Evolutionary conservation across 2,888 invertebrate genomes (phyloP), one percentile per base, ranked within the genome.

Genomic region (Bembecia ichneumoniformis): DNA sequence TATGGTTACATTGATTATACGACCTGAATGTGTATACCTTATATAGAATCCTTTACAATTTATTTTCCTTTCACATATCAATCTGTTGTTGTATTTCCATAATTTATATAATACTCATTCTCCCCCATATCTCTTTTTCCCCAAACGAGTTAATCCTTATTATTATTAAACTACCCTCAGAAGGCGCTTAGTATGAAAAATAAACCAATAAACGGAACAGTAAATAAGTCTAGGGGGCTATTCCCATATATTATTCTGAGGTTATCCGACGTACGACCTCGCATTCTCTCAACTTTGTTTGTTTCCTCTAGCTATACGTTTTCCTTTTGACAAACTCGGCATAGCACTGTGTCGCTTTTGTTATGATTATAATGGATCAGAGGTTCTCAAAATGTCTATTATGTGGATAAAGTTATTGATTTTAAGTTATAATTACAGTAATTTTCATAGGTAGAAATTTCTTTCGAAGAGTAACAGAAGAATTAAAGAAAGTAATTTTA

Each of bases 141-240:
- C 7, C 44, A 44, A 44, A 36, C 49, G 52, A 59, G 53, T 55
- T 55, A 57, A 47, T 52, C 51, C 51, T 53, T 53, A 59, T 57
- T 55, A 58, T 54, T 57, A 53, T 54, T 53, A 49, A 51, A 59
- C 55, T 54, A 55, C 58, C 54, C 52, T 49, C 52, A 52, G 51
- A 52, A 52, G 47, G 49, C 47, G 54, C 52, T 56, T 57, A 56
- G 55, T 58, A 57, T 59, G 58, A 60, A 60, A 57, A 61, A 61
- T 59, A 62, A 59, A 57, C 55, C 59, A 52, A 60, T 61, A 57
- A 62, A 59, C 55, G 52, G 14, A 20, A 51, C 51, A 52, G 58
- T 64, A 62, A 63, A 64, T 61, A 64, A 63, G 53, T 47, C 52
- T 51, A 45, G 57, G 49, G 51, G 52, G 55, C 56, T 57, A 60